Base-by-base conservation (phyloP, 1,140 invertebrate species). In the Aphaenogaster floridana region DNA sequence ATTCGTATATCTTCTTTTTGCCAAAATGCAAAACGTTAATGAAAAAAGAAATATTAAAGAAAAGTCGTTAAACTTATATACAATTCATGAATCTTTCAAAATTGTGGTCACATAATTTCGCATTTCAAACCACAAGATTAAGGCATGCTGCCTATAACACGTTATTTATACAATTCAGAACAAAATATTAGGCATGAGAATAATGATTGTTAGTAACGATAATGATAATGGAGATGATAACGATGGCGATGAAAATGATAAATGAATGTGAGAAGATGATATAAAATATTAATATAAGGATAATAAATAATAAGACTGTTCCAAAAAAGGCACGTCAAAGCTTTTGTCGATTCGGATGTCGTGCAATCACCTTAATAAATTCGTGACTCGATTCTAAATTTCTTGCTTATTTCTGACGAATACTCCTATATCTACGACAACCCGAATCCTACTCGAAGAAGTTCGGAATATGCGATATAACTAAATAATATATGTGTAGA, bases 221-320 rank as follows among this genome's bases (percentile, higher is more conserved):
- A 52, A 85, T 45, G 48, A 28, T 64, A 52, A 86, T 48, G 50
- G 11, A 54, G 4, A 79, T 78, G 59, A 54, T 78, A 69, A 36
- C 36, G 71, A 50, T 45, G 81, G 3, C 64, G 36, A 34, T 79
- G 59, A 28, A 54, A 86, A 48, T 77, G 69, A 36, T 39, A 42
- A 17, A 68, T 68, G 64, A 21, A 9, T 11, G 17, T 68, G 39
- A 28, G 28, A 63, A 17, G 13, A 28, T 72, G 54, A 48, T 54
- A 21, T 50, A 80, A 54, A 88, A 79, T 54, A 69, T 64, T 61
- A 81, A 86, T 45, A 17, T 45, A 69, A 50, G n/a, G 15, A 45
- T 66, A 81, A 91, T 91, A 91, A 91, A 91, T 91, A 91, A 74
- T 88, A 57, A 77, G 57, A 85, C 91, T 91, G 86, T 86, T 91